Conservation (phyloP, 2,888 invertebrate genomes). For the Hymenopus coronatus region DNA sequence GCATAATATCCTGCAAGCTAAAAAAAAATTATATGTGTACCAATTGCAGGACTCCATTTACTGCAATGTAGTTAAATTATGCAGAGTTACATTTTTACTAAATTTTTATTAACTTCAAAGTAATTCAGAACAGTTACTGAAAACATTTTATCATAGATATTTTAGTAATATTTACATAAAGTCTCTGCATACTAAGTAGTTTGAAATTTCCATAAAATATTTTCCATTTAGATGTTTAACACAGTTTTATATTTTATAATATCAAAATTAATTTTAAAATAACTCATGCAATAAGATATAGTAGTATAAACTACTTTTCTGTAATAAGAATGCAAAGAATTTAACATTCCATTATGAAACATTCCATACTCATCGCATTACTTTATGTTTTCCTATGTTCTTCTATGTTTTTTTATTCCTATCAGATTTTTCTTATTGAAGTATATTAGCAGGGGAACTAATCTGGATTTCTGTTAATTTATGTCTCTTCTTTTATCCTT, state of each 20-base stretch:
- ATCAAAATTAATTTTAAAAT: not conserved
- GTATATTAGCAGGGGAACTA: not conserved
- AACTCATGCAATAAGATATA: not conserved
- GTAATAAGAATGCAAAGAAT: not conserved
- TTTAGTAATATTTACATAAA: not conserved
- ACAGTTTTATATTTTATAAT: not conserved
- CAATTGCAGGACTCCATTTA: not conserved
- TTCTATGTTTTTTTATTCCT: conserved; percentile 15
- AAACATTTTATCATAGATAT: not conserved
- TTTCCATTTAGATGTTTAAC: not conserved
- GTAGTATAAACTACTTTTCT: not conserved
- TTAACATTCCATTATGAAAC: not conserved
- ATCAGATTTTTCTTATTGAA: conserved; percentile 4
- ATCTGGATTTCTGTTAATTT: not conserved
- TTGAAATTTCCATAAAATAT: not conserved
- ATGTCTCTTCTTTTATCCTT: not conserved
- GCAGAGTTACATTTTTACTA: not conserved
- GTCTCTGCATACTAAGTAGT: not conserved
- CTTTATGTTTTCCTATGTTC: conserved; percentile 23
- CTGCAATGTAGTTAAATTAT: not conserved
- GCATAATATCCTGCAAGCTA: not conserved
- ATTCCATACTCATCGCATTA: conserved; percentile 1
- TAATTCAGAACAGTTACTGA: not conserved
- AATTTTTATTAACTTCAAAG: not conserved
- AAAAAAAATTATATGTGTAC: not conserved